These are phyloP conservation scores for Tuta absoluta DNA, from an alignment of 2,888 invertebrate species.

Conservation along the genomic window DNA sequence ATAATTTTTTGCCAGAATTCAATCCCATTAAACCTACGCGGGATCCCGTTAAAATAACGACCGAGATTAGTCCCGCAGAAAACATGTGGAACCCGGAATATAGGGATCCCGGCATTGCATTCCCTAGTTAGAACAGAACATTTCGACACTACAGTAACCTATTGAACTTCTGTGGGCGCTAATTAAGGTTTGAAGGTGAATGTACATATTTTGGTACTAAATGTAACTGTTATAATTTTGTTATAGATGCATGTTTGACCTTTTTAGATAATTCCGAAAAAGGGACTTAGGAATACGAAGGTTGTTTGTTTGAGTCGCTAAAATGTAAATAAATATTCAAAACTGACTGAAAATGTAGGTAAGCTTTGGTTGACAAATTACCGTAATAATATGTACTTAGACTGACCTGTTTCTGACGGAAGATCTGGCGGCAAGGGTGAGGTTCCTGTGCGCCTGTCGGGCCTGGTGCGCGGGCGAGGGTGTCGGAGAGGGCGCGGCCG, in stretches of 20 bases:
- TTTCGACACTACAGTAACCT: constrained; percentile 19
- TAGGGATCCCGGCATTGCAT: no score
- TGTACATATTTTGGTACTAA: neutral
- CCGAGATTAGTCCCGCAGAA: no score
- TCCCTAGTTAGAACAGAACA: neutral
- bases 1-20: no score
- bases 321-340: neutral
- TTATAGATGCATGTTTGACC: neutral
- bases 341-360: neutral
- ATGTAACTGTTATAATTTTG: neutral
- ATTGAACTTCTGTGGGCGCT: constrained; percentile 22
- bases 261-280: no score
- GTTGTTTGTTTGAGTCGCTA: neutral
- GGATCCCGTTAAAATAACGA: no score
- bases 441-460: constrained; percentile 70
- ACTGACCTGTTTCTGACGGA: constrained; percentile 77
- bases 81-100: no score
- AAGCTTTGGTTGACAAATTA: neutral
- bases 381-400: constrained; percentile 11
- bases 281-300: neutral
- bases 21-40: no score
- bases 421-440: constrained; percentile 70
- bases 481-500: constrained; percentile 78
- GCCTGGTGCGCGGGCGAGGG: constrained; percentile 82
- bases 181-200: constrained; percentile 23